Percentiles rank a stretch among this genome's conserved stretches.
Conservation (phyloP, 2,113 vertebrate genomes). For the Piprites chloris region DNA sequence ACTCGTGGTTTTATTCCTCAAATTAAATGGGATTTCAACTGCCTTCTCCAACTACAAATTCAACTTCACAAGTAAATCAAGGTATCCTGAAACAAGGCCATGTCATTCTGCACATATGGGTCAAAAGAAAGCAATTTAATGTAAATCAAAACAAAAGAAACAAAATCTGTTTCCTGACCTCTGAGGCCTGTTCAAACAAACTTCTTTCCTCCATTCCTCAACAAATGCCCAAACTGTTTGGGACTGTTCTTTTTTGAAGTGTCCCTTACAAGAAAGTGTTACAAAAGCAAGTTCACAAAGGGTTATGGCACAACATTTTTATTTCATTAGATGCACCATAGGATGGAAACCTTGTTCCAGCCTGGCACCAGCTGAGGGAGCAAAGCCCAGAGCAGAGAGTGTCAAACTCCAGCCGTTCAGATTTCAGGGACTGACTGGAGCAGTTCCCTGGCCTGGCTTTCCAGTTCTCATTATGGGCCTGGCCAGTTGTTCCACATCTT, state of each 20-base stretch:
- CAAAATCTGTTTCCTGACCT: background rate
- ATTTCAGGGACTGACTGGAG: fast-evolving
- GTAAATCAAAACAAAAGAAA: background rate
- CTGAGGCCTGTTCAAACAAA: fast-evolving
- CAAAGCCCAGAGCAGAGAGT: background rate
- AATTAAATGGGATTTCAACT: background rate
- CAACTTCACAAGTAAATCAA: background rate
- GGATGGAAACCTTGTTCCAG: background rate
- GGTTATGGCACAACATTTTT: background rate
- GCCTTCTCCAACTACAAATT: background rate
- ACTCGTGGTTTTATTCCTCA: background rate
- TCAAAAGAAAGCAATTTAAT: background rate
- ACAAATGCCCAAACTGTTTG: background rate
- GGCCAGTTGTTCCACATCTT: background rate
- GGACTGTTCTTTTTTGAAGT: background rate
- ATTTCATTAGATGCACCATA: background rate
- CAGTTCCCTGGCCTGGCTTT: background rate
- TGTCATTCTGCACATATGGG: background rate
- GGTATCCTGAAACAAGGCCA: background rate
- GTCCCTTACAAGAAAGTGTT: fast-evolving
- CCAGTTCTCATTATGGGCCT: fast-evolving
- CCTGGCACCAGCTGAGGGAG: background rate
- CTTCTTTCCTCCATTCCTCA: background rate
- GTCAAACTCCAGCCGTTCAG: background rate
- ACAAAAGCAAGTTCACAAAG: background rate